Percentiles rank a stretch among this genome's conserved stretches.
Evolutionary conservation across 2,113 vertebrate genomes (phyloP).

Genomic region (Macquaria australasica): DNA sequence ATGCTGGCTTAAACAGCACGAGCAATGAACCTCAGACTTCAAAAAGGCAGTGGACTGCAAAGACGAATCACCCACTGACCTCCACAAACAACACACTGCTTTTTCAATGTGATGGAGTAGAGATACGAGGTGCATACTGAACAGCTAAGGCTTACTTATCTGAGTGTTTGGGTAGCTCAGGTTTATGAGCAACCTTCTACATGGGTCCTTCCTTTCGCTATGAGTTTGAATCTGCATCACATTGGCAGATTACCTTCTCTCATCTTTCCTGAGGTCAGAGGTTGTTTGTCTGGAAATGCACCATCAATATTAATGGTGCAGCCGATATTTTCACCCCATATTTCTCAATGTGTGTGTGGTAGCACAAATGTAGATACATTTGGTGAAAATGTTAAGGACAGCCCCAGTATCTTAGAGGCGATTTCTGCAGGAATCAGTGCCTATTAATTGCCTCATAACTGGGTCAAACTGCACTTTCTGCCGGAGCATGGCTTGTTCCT

Average conservation of each 20-base stretch:
- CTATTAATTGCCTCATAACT: conserved; percentile 30
- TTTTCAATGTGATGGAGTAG: not conserved
- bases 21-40: not conserved
- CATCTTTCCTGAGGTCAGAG: not conserved
- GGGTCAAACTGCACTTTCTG: conserved; percentile 35
- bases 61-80: conserved; percentile 7
- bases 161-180: not conserved
- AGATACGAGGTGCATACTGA: conserved; percentile 12
- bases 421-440: conserved; percentile 21
- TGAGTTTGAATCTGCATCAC: not conserved
- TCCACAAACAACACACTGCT: conserved; percentile 13
- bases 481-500: conserved; percentile 3
- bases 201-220: not conserved
- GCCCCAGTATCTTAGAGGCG: not conserved
- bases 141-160: not conserved
- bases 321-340: not conserved
- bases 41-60: conserved; percentile 12
- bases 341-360: not conserved
- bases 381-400: not conserved
- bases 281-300: not conserved
- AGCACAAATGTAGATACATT: not conserved
- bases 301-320: conserved; percentile 5
- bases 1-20: not conserved
- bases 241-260: not conserved
- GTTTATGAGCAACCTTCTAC: not conserved